Evolutionary conservation across 2,888 invertebrate genomes (phyloP), one percentile per base, ranked within the genome.

Genomic region (Reticulitermes lucifugus): DNA sequence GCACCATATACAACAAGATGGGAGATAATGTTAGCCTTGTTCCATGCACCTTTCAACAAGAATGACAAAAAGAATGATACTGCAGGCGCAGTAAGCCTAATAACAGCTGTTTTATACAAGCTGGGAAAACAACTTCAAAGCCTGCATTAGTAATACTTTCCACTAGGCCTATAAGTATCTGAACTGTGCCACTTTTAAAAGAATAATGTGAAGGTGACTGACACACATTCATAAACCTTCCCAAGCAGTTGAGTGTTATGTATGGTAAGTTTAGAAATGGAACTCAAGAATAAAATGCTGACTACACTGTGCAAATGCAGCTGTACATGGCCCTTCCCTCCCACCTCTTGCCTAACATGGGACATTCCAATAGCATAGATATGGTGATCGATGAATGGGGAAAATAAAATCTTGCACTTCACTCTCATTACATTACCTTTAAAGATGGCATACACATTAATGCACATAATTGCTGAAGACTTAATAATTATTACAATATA

Each of bases 121-220:
- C 85, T 85, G 83, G 71, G 83, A 84, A 85, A 85, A 85, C 73
- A 85, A 83, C 73, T 80, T 73, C 12, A 80, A 85, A 85, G 80
- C 83, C 83, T 83, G 71, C 46, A 35, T 81, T 73, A 35, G 41
- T 79, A 55, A 73, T 43, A 60, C n/a, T 59, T 35, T 70, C 79
- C 79, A 83, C 35, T 85, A 85, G 85, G 83, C 83, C 85, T 85
- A 83, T 51, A 83, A 25, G 35, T 55, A 41, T 84, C 60, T 79
- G n/a, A 59, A 83, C 59, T 75, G 59, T 83, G 77, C 75, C 83
- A 77, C 14, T 83, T 83, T 59, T 60, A 55, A 43, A 80, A 41
- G 41, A 73, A 73, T 18, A 51, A 79, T 79, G n/a, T 35, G 21
- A 18, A 79, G 9, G 79, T 55, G 25, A 25, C 29, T 79, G 35